These are phyloP conservation scores for Anastrepha ludens DNA, from an alignment of 1,140 invertebrate genomes.

Conservation along the genomic window DNA sequence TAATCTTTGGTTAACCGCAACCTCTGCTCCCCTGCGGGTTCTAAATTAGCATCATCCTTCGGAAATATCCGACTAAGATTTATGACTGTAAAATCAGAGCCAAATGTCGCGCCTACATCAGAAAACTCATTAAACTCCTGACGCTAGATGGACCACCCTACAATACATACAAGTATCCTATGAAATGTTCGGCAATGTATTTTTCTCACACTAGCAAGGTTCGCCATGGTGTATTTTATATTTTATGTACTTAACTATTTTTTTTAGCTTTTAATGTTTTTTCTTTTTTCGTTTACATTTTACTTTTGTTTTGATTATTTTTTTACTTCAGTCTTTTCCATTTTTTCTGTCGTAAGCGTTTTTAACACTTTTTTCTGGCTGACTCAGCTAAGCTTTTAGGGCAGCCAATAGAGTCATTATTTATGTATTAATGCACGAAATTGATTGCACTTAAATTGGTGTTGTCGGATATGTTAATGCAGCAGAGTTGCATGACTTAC, in stretches of 20 bases:
- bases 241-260: neutral
- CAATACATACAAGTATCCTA: too few species aligned
- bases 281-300: neutral
- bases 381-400: neutral
- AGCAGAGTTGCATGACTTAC: neutral
- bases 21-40: too few species aligned
- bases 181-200: neutral
- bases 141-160: too few species aligned
- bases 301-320: neutral
- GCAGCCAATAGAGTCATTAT: neutral
- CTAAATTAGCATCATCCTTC: too few species aligned
- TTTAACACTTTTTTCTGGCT: slow-evolving; percentile 5
- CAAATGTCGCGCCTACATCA: too few species aligned
- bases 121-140: too few species aligned
- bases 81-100: too few species aligned
- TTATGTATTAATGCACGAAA: neutral
- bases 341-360: neutral
- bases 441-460: neutral
- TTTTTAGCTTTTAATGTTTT: neutral
- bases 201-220: neutral
- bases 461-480: neutral
- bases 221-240: neutral
- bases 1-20: too few species aligned
- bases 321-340: neutral
- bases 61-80: too few species aligned